Base-by-base conservation (phyloP, 2,888 invertebrate genomes). In the Parascotia fuliginaria region DNA sequence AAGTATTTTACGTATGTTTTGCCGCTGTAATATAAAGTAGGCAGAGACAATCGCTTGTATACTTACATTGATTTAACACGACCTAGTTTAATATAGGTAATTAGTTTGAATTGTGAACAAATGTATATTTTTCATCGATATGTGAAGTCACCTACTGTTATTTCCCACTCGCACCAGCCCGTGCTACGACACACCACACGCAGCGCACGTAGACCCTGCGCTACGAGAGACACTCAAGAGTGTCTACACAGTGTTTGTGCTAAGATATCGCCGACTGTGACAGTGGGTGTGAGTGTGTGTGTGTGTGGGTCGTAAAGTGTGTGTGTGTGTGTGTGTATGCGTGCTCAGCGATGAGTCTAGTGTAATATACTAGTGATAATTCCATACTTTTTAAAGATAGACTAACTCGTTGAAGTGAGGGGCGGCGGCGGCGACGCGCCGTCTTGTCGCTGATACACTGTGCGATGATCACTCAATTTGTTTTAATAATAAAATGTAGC, bases 281-380 rank as follows among this genome's bases (percentile, higher is more conserved):
- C n/a, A n/a, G n/a, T n/a, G n/a, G n/a, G n/a, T n/a, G 19, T 19
- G 19, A 19, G 34, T n/a, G 14, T 15, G 15, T 16, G 11, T 9
- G 14, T 34, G 16, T 34, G 16, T 9, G 16, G 15, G 33, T 15
- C 13, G 31, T 16, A 16, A 2, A 16, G 3, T 9, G 16, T 33
- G 33, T 9, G 22, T 13, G 27, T 27, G 27, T 14, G 9, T 7
- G 27, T 3, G 16, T 9, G 12, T 4, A n/a, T n/a, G n/a, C n/a
- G n/a, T n/a, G n/a, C n/a, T n/a, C n/a, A n/a, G n/a, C n/a, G 32
- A 29, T n/a, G 39, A 24, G 5, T 29, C 33, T 38, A 31, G 27
- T 47, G 55, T 44, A 50, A 42, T 32, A 51, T 47, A 59, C 43
- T 49, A 55, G n/a, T 22, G 36, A 45, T 55, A 59, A 51, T 54